These are phyloP conservation scores for Gerris lacustris DNA, from an alignment of 2,888 invertebrate genomes.

Conservation along the genomic window DNA sequence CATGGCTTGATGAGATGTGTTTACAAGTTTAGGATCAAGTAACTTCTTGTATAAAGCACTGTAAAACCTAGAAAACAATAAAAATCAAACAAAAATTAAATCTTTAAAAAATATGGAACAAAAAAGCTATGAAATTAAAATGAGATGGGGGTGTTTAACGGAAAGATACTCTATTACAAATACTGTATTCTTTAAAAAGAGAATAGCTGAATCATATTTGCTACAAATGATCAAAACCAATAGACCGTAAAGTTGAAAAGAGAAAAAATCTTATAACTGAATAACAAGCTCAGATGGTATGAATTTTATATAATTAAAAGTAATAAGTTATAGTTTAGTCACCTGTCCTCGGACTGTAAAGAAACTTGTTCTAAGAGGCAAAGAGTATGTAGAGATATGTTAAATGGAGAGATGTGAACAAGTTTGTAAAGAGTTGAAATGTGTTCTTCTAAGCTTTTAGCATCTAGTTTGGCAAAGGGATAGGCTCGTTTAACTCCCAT, in stretches of 20 bases:
- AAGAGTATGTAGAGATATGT: conserved; percentile 47
- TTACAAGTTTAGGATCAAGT: conserved; percentile 55
- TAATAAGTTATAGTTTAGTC: conserved; percentile 18
- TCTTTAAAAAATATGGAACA: background rate
- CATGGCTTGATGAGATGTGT: conserved; percentile 59
- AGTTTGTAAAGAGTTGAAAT: conserved; percentile 66
- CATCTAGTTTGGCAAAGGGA: conserved; percentile 60
- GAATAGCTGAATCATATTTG: too few species aligned
- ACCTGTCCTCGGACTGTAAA: conserved; percentile 46
- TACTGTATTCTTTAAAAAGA: too few species aligned
- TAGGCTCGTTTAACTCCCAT: conserved; percentile 74
- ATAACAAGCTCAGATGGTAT: too few species aligned
- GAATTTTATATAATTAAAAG: too few species aligned
- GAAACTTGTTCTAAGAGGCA: conserved; percentile 52
- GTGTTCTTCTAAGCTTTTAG: conserved; percentile 46
- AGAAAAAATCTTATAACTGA: too few species aligned
- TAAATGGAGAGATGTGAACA: conserved; percentile 67
- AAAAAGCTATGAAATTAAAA: conserved; percentile 23
- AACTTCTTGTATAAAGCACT: conserved; percentile 79
- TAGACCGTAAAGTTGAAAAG: too few species aligned
- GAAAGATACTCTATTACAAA: too few species aligned
- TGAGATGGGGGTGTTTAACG: too few species aligned
- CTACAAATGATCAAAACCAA: too few species aligned
- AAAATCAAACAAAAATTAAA: background rate
- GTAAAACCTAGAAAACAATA: conserved; percentile 52